Base-by-base conservation (phyloP, 2,797 vertebrate species). In the Labeo calbasu region DNA sequence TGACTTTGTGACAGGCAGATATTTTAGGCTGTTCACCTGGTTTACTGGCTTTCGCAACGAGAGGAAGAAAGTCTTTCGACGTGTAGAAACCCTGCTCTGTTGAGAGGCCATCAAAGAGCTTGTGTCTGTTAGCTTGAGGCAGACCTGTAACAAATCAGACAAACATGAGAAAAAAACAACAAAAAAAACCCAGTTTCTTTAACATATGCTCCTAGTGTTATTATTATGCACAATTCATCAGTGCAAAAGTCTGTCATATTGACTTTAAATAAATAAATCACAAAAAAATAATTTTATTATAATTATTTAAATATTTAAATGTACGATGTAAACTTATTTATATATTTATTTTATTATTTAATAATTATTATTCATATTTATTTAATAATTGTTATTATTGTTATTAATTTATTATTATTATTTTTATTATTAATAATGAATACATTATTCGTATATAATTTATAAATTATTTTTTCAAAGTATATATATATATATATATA, bases 41-140 rank as follows among this genome's bases (percentile, higher is more conserved):
- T 94, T 99, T 99, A 92, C 97, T 99, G 91, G 96, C 95, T 92
- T 95, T 94, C 72, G 97, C 95, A 85, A 99, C 96, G 84, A 97
- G 92, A 66, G 98, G 97, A 75, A 99, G 91, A 86, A 99, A 98
- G 90, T 98, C 97, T 94, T 99, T 98, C 32, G 98, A 99, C 6
- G 97, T 98, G 86, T 96, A 98, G 92, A 99, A 98, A 10, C 97
- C 97, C 84, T 98, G 95, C 73, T 96, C 93, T 82, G 89, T 90
- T 19, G 89, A 95, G 87, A 98, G 90, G 87, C 91, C 95, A 88
- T 96, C 86, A 88, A 99, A 99, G 85, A 98, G 93, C 59, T 75
- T 50, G 85, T 97, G 95, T 92, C 92, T 95, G 84, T 98, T 98
- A 82, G 97, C 96, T 87, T 99, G 96, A 71, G 97, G 97, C 36